A percentile compares a stretch with the other conserved stretches of the same genome.
Evolutionary conservation across 1,140 invertebrate species (phyloP).

Genomic region (Mactra quadrangularis): DNA sequence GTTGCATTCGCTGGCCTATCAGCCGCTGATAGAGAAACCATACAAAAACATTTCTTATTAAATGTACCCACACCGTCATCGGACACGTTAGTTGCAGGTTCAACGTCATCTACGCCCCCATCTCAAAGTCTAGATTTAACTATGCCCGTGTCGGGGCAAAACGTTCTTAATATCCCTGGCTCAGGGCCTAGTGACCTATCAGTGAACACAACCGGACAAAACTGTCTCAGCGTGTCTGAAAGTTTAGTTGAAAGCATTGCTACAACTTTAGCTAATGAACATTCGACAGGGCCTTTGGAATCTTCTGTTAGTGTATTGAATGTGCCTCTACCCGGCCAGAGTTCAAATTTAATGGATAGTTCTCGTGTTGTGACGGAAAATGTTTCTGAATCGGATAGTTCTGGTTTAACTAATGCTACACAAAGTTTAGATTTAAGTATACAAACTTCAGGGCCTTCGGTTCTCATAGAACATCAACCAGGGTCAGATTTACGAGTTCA

Average conservation of each 20-base stretch:
- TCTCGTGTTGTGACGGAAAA: slow-evolving; percentile 41
- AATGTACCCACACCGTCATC: slow-evolving; percentile 54
- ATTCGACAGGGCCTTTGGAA: not conserved
- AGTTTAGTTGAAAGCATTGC: slow-evolving; percentile 9
- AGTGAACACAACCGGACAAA: slow-evolving; percentile 24
- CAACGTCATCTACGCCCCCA: slow-evolving; percentile 46
- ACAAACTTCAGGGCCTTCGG: slow-evolving; percentile 51
- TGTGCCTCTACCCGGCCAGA: slow-evolving; percentile 52
- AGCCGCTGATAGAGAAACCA: slow-evolving; percentile 54
- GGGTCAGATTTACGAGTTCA: slow-evolving; percentile 53
- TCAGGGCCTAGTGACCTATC: slow-evolving; percentile 44
- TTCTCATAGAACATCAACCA: slow-evolving; percentile 60
- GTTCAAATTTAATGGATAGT: slow-evolving; percentile 40
- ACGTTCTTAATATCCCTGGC: slow-evolving; percentile 41
- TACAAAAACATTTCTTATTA: slow-evolving; percentile 59
- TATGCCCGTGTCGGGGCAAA: slow-evolving; percentile 46
- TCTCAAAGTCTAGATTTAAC: slow-evolving; percentile 53
- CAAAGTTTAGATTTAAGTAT: slow-evolving; percentile 53
- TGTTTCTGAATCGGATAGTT: slow-evolving; percentile 5
- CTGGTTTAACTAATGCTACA: slow-evolving; percentile 30
- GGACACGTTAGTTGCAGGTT: slow-evolving; percentile 32
- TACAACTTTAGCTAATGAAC: slow-evolving; percentile 6
- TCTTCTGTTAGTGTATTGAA: slow-evolving; percentile 48
- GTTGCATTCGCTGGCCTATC: slow-evolving; percentile 49
- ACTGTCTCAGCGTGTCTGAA: slow-evolving; percentile 37